These are phyloP conservation scores for Aethes cnicana DNA, from an alignment of 2,888 invertebrate species.

Conservation along the genomic window DNA sequence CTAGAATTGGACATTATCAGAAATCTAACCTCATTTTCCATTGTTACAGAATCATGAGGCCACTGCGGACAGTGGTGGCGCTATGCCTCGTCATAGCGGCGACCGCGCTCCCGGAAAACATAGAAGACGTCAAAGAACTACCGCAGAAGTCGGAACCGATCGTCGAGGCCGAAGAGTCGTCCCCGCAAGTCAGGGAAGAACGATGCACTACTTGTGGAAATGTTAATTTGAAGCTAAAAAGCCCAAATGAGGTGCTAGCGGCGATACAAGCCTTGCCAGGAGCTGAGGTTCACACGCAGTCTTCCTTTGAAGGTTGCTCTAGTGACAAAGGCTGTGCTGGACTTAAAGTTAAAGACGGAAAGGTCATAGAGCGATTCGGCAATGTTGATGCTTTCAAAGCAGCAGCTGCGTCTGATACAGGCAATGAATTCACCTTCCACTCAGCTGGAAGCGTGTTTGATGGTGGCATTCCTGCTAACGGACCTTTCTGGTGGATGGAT, in stretches of 20 bases:
- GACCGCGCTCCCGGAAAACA: conserved; percentile 62
- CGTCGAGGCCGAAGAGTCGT: conserved; percentile 60
- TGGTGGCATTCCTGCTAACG: conserved; percentile 53
- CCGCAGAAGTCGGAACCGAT: conserved; percentile 56
- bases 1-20: too few species aligned
- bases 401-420: conserved; percentile 53
- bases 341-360: conserved; percentile 72
- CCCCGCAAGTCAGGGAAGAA: conserved; percentile 57
- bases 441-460: conserved; percentile 59
- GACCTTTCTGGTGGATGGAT: conserved; percentile 84
- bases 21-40: conserved; percentile 10
- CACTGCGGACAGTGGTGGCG: conserved; percentile 68
- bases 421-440: conserved; percentile 67
- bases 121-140: conserved; percentile 60
- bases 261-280: conserved; percentile 58
- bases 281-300: conserved; percentile 66
- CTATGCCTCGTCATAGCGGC: conserved; percentile 59
- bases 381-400: conserved; percentile 65
- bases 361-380: conserved; percentile 66
- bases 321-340: conserved; percentile 74
- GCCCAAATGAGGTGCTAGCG: conserved; percentile 56
- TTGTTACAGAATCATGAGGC: conserved; percentile 78
- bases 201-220: conserved; percentile 61
- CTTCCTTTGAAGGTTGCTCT: conserved; percentile 70
- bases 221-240: conserved; percentile 50